Evolutionary conservation across 2,888 invertebrate genomes (phyloP), one percentile per base, ranked within the genome.

Genomic region (Drosophila suboccidentalis): DNA sequence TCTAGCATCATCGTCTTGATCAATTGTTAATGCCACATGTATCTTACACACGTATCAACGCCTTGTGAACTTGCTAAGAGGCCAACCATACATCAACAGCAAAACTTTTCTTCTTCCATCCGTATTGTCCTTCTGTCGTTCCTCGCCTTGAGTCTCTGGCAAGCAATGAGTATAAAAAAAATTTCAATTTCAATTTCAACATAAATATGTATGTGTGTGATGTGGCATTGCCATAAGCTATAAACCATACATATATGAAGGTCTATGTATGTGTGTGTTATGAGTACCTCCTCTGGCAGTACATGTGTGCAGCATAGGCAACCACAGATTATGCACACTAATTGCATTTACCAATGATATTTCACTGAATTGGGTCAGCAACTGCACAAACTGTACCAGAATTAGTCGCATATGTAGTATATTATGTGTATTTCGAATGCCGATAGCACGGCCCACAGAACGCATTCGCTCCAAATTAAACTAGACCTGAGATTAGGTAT

Each of bases 1-100:
- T 63, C 80, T 63, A 72, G 66, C 70, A 76, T 67, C 73, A 36
- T 22, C 63, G 69, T 71, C 77, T 74, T 87, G 84, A 87, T 86
- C 86, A 86, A 86, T 86, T 86, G 86, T 86, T 86, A 86, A 86
- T 90, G 90, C 78, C 71, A 68, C 78, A 80, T 83, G 80, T 80
- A 80, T 73, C 80, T 73, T 58, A 60, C 49, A 80, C 69, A 67
- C 89, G 69, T 71, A 72, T 87, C 73, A 84, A 80, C 74, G 89
- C 69, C 84, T 86, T 63, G 57, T 83, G 83, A 87, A 87, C 87
- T 84, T 75, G 82, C 67, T 74, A 68, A 69, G 71, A 65, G 82
- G 71, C 63, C 85, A 87, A 62, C 74, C 73, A 84, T 87, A 85
- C 84, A 84, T 84, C 89, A 84, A 61, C 39, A 66, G 44, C 53